A percentile compares a stretch with the other conserved stretches of the same genome.
Evolutionary conservation across 2,888 invertebrate species (phyloP).

Genomic region (Frankliniella intonsa): DNA sequence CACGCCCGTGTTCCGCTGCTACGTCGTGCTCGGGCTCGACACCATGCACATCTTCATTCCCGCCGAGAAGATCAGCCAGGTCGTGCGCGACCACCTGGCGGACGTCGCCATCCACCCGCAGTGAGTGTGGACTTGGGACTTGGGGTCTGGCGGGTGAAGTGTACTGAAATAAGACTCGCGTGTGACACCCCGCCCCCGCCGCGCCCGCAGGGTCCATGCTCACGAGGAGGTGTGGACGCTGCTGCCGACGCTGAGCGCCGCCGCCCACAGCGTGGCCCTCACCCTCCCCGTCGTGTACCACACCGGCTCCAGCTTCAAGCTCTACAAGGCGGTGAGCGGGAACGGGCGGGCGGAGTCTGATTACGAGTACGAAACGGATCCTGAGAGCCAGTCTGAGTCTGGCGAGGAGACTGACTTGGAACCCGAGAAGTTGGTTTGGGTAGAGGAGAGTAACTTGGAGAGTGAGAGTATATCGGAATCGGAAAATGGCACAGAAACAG

Average conservation of each 20-base stretch:
- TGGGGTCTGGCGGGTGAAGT: neutral
- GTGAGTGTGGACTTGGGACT: neutral
- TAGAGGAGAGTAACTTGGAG: no score
- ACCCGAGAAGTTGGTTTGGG: no score
- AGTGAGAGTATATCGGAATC: no score
- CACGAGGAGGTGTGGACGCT: neutral
- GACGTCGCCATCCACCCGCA: neutral
- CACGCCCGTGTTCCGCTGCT: slow-evolving; percentile 46
- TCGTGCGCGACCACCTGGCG: slow-evolving; percentile 39
- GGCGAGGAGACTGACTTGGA: neutral
- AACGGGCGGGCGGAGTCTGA: neutral
- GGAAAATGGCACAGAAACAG: no score
- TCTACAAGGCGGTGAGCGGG: slow-evolving; percentile 6
- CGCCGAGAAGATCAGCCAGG: slow-evolving; percentile 38
- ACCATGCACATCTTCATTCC: slow-evolving; percentile 35
- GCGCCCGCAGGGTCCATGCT: neutral
- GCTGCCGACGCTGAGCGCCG: neutral
- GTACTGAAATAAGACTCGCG: neutral
- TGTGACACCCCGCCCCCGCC: neutral
- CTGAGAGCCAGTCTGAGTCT: neutral
- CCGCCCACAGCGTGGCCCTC: slow-evolving; percentile 1
- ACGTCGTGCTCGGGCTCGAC: slow-evolving; percentile 39
- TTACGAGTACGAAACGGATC: neutral
- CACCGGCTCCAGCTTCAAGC: slow-evolving; percentile 10
- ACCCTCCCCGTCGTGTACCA: slow-evolving; percentile 15